Conservation (phyloP, 1,140 invertebrate species). For the Adelges cooleyi region DNA sequence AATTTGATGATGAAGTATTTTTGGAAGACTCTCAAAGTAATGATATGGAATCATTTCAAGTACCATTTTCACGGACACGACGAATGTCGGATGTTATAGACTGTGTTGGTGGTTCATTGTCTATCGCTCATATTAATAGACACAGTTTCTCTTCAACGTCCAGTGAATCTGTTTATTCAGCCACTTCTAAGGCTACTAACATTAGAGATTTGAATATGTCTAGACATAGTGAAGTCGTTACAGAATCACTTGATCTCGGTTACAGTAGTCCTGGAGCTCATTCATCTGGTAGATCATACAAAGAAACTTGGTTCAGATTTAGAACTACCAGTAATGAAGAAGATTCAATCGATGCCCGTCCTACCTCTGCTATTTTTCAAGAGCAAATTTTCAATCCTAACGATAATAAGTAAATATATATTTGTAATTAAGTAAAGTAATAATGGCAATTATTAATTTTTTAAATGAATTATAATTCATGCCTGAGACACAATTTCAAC, state of each 20-base stretch:
- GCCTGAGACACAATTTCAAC: too few relatives aligned
- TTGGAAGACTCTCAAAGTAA: slow-evolving; percentile 1
- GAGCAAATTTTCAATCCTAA: too few relatives aligned
- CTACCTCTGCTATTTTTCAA: neutral
- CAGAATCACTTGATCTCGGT: slow-evolving; percentile 4
- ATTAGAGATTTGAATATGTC: neutral
- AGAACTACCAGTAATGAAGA: neutral
- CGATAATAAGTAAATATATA: too few relatives aligned
- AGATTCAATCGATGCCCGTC: slow-evolving; percentile 15
- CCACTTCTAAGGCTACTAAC: slow-evolving; percentile 9
- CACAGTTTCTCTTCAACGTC: slow-evolving; percentile 13
- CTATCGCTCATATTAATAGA: neutral
- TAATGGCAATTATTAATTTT: too few relatives aligned
- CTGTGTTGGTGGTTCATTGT: slow-evolving; percentile 31
- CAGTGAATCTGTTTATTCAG: neutral
- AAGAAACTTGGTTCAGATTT: slow-evolving; percentile 6
- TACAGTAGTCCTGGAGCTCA: slow-evolving; percentile 18
- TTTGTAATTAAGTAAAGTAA: too few relatives aligned
- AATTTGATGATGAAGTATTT: slow-evolving; percentile 32
- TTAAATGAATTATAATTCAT: too few relatives aligned
- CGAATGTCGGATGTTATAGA: slow-evolving; percentile 34
- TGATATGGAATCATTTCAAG: slow-evolving; percentile 27
- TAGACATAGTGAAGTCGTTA: neutral
- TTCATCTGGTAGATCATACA: neutral
- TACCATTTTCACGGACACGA: slow-evolving; percentile 13